Evolutionary conservation across 2,113 vertebrate genomes (phyloP), one percentile per base, ranked within the genome.

Genomic region (Ceuthmochares aereus): DNA sequence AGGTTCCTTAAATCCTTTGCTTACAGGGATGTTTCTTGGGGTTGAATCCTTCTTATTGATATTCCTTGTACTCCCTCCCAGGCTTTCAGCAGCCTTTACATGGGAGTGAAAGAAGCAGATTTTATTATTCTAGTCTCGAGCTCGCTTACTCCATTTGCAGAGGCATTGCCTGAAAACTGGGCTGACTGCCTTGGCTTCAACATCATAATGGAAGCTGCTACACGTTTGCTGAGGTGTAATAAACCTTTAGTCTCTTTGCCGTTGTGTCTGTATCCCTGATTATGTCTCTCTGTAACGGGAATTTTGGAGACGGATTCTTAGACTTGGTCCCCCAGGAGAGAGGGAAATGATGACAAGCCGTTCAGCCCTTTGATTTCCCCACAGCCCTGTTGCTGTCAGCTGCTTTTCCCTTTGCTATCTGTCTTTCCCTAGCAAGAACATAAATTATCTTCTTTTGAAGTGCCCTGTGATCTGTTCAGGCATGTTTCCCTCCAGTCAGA

Each of bases 51-150:
- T 74, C 75, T 75, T 91, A 26, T 37, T 93, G 68, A 21, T 81
- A 63, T 87, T 95, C 82, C 51, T 59, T 66, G 42, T 79, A 12
- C 67, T 79, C 77, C 51, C n/a, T 91, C 72, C 30, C 32, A 51
- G 82, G 60, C 91, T 83, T 75, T 79, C 74, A 89, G 51, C 77
- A 89, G 84, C 87, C 58, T 95, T 95, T 95, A 16, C 62, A 9
- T 58, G 80, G 69, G 80, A 82, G 45, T 4, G 8, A 60, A 54
- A 59, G 84, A 32, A 80, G 54, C 51, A 73, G 34, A n/a, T 87
- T 87, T 91, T 93, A 43, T 89, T 94, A 94, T 94, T 96, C 79
- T 59, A 77, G 82, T 83, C 92, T 83, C 3, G 17, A 85, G 32
- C 72, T 91, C 2, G 0, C 20, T 85, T 34, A 20, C 29, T 84